Evolutionary conservation across 2,113 vertebrate genomes (phyloP).

Genomic region (Pampusana beccarii): DNA sequence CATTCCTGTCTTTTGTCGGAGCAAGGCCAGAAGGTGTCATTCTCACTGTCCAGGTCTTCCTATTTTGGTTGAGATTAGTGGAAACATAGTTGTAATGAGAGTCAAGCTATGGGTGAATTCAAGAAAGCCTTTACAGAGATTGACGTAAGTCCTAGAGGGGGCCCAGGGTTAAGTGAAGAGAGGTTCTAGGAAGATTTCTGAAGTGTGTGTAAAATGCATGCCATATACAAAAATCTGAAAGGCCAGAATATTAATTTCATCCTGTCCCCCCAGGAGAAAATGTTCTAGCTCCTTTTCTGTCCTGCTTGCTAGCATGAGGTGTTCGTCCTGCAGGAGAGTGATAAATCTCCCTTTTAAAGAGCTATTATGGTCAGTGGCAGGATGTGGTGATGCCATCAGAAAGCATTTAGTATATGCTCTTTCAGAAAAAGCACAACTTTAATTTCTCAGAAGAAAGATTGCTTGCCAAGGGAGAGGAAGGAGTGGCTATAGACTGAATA

Average conservation of each 20-base stretch:
- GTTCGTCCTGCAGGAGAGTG: background rate
- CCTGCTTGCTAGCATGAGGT: background rate
- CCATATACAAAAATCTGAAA: background rate
- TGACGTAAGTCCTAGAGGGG: no score
- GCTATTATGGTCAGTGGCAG: background rate
- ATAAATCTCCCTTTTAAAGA: background rate
- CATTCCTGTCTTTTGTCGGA: no score
- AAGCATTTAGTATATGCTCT: background rate
- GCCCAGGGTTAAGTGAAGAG: background rate
- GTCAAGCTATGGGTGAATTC: no score
- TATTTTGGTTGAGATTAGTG: no score
- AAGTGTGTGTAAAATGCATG: background rate
- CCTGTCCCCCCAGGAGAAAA: background rate
- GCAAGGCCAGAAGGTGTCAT: no score
- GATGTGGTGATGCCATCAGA: background rate
- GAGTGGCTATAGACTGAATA: background rate
- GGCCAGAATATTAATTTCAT: background rate
- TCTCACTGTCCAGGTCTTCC: no score
- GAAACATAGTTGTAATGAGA: no score
- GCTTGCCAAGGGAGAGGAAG: background rate
- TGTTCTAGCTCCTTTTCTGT: background rate
- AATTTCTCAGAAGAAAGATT: background rate
- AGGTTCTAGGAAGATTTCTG: background rate
- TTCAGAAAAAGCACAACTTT: background rate
- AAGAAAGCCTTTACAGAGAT: no score